Base-by-base conservation (phyloP, 2,113 vertebrate species). In the Agapornis roseicollis region DNA sequence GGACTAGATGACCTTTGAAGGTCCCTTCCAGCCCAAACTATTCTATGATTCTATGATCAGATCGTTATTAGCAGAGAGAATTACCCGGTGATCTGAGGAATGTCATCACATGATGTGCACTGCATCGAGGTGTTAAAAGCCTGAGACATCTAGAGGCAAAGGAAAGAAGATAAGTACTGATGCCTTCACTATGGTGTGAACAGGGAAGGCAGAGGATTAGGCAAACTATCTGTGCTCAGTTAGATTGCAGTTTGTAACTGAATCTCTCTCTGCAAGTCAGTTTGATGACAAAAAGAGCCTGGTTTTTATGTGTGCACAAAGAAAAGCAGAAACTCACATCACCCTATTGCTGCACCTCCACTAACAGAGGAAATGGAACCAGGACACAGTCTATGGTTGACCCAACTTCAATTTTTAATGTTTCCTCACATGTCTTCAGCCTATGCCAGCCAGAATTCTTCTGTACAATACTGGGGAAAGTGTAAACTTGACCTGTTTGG, bases 141-240 rank as follows among this genome's bases (percentile, higher is more conserved):
- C 44, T 65, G 64, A 55, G 53, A 53, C 27, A 49, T 17, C 24
- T 61, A 76, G 42, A 80, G 29, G 20, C 13, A 41, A 63, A 66
- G 23, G 46, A 17, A n/a, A 42, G 35, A 58, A 10, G 25, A 2
- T 3, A 11, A 50, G 6, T 42, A 17, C 22, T 9, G 7, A 4
- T 46, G 58, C 18, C 14, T 85, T 35, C 16, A 22, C 9, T 65
- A 49, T 60, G 13, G 3, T 41, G 31, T 35, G 42, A 63, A 35
- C 58, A 41, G 52, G 33, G 25, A 80, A 72, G 52, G 33, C 20
- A 77, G 22, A 49, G 27, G 22, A 64, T 50, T 70, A 56, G 46
- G 12, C 6, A 70, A 70, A 39, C 27, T 24, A 14, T 24, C 17
- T 0, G 0, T 50, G 13, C 17, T 52, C 15, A 22, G 29, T 3